These are phyloP conservation scores for Ganaspis sp. DNA, from an alignment of 1,140 invertebrate species.

Conservation along the genomic window DNA sequence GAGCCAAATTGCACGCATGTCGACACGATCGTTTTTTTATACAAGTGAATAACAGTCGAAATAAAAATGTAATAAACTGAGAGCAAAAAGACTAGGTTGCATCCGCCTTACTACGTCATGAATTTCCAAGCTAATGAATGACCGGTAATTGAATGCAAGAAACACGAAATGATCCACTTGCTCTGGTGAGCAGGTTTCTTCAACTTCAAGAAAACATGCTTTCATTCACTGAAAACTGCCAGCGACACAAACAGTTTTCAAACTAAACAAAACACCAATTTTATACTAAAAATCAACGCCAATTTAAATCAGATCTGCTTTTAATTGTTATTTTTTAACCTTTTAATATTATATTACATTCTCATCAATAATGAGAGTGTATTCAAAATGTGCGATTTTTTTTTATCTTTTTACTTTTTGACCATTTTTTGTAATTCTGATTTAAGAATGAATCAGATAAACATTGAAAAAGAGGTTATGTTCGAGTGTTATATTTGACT, in stretches of 20 bases:
- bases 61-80: constrained; percentile 43
- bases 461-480: no score
- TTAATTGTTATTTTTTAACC: no score
- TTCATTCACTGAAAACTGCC: constrained; percentile 3
- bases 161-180: constrained; percentile 19
- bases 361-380: no score
- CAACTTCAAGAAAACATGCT: neutral
- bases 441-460: no score
- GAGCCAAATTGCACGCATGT: constrained; percentile 47
- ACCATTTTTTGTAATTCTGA: no score
- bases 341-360: no score
- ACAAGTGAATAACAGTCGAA: constrained; percentile 33
- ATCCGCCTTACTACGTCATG: constrained; percentile 44
- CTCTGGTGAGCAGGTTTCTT: neutral
- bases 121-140: constrained; percentile 40
- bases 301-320: no score
- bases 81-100: constrained; percentile 47
- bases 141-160: constrained; percentile 2
- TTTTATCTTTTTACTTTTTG: no score
- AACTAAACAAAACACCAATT: no score
- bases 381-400: no score
- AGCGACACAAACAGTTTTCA: neutral
- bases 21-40: constrained; percentile 43
- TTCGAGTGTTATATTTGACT: no score
- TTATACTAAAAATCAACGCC: no score